phyloP scores from a whole-genome alignment of 2,113 vertebrate species.

The Tinamus guttatus region DNA sequence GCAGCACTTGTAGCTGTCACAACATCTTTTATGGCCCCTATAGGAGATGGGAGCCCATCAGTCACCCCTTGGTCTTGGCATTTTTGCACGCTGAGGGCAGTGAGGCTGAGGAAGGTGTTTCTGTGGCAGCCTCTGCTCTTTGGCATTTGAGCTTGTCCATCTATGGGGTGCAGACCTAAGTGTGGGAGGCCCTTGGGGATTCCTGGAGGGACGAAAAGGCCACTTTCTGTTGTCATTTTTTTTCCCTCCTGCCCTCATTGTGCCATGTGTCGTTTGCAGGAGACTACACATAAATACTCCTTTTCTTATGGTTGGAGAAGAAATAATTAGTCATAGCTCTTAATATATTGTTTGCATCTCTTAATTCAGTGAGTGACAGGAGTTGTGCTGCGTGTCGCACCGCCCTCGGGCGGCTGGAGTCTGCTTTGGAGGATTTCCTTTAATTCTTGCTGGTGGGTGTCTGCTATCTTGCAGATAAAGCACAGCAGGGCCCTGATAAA shows the following conservation, averaged over 20 bases:
- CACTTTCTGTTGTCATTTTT: fast-evolving
- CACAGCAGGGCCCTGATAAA: neutral
- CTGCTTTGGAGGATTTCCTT: neutral
- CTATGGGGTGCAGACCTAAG: neutral
- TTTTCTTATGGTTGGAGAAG: fast-evolving
- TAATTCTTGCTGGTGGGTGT: fast-evolving
- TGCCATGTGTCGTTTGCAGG: neutral
- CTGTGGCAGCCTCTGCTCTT: neutral
- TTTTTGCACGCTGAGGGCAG: neutral
- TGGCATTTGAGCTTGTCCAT: fast-evolving
- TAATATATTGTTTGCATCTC: neutral
- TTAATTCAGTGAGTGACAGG: neutral
- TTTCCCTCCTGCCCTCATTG: neutral
- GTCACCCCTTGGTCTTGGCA: fast-evolving
- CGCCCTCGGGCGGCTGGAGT: neutral
- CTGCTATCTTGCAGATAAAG: neutral
- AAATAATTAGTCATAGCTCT: neutral
- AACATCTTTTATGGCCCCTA: neutral
- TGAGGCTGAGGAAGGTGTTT: neutral
- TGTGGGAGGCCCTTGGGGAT: neutral
- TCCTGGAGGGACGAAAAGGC: neutral
- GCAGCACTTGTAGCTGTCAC: neutral
- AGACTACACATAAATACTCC: neutral
- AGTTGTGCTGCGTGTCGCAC: neutral
- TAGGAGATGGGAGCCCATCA: neutral